These are phyloP conservation scores for Perizoma flavofasciatum DNA, from an alignment of 2,888 invertebrate genomes.

Conservation along the genomic window DNA sequence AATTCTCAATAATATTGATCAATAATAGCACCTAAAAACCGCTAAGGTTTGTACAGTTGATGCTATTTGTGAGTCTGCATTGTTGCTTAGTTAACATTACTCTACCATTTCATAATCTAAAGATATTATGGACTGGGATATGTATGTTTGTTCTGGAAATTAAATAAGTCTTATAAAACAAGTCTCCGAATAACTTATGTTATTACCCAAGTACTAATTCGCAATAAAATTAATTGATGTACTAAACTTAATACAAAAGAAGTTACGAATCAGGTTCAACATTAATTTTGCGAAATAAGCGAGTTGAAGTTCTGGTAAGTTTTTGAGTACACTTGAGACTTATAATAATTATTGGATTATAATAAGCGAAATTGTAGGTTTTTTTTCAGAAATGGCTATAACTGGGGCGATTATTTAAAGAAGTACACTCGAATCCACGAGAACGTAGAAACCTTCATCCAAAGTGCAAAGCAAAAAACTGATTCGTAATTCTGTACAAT, in stretches of 20 bases:
- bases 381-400: conserved; percentile 29
- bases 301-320: conserved; percentile 63
- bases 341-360: conserved; percentile 14
- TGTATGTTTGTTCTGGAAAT: no score
- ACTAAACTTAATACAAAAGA: conserved; percentile 7
- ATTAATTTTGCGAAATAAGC: conserved; percentile 39
- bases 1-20: no score
- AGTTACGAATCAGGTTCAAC: conserved; percentile 4
- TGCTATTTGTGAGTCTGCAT: no score
- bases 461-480: neutral
- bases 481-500: neutral
- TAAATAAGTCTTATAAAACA: no score
- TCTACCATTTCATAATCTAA: no score
- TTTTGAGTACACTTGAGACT: conserved; percentile 28
- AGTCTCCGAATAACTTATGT: no score
- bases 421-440: conserved; percentile 2
- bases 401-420: conserved; percentile 31
- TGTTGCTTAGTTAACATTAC: no score
- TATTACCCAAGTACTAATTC: conserved; percentile 10
- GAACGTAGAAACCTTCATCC: no score
- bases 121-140: no score
- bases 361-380: conserved; percentile 23
- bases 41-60: no score
- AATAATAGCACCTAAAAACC: no score
- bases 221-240: conserved; percentile 7